phyloP scores from a whole-genome alignment of 2,888 invertebrate species.

The Mythimna albipuncta region DNA sequence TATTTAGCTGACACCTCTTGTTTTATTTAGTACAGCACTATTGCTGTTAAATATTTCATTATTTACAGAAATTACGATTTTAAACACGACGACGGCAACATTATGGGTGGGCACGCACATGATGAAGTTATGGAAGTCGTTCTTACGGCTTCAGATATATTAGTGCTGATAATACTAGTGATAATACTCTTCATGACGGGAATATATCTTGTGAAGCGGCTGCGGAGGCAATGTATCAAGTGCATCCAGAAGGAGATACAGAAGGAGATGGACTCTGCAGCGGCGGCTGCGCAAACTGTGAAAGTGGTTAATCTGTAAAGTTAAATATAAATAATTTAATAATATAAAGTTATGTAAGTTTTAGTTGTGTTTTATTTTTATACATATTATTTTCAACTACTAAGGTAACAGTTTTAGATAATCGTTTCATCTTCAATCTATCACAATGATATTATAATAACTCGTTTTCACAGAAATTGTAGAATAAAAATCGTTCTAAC shows the following conservation, averaged over 20 bases:
- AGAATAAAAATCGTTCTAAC: no score
- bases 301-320: slow-evolving; percentile 46
- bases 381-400: no score
- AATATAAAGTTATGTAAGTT: slow-evolving; percentile 47
- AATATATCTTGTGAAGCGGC: slow-evolving; percentile 65
- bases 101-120: slow-evolving; percentile 74
- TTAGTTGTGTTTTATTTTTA: slow-evolving; percentile 35
- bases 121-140: slow-evolving; percentile 73
- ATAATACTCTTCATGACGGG: slow-evolving; percentile 66
- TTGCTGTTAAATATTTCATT: slow-evolving; percentile 49
- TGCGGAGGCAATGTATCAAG: slow-evolving; percentile 67
- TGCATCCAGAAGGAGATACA: slow-evolving; percentile 70
- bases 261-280: slow-evolving; percentile 62
- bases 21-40: slow-evolving; percentile 47
- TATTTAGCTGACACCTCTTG: slow-evolving; percentile 33
- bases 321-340: slow-evolving; percentile 37
- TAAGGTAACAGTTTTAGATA: no score
- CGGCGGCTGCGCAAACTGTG: slow-evolving; percentile 33
- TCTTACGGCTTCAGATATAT: slow-evolving; percentile 69
- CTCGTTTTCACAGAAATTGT: no score
- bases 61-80: slow-evolving; percentile 49
- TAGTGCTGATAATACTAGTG: slow-evolving; percentile 65
- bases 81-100: slow-evolving; percentile 35
- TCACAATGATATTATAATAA: no score
- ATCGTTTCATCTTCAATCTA: no score